phyloP scores from a whole-genome alignment of 2,113 vertebrate species.

The Pyxicephalus adspersus region DNA sequence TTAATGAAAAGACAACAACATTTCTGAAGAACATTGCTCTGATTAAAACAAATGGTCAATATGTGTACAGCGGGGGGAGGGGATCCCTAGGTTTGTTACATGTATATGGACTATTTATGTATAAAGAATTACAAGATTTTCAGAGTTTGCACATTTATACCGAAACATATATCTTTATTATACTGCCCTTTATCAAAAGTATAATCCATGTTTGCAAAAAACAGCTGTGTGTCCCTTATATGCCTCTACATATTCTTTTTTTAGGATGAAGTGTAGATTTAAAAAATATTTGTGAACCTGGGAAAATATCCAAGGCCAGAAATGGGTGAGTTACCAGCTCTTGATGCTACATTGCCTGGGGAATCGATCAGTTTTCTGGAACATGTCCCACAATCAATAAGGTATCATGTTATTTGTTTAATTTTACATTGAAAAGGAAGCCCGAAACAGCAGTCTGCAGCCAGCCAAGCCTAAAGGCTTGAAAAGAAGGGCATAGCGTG shows the following conservation, averaged over 20 bases:
- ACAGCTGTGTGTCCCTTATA: background rate
- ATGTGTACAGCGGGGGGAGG: no score
- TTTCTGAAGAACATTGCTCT: no score
- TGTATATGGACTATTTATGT: no score
- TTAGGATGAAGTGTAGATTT: background rate
- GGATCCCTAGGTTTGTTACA: no score
- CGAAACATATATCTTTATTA: no score
- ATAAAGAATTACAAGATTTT: no score
- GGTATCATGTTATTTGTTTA: slow-evolving; percentile 34
- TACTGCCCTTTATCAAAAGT: no score
- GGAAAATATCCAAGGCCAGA: background rate
- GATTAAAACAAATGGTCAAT: no score
- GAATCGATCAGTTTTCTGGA: slow-evolving; percentile 26
- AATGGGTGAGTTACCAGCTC: slow-evolving; percentile 1
- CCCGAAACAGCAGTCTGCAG: background rate
- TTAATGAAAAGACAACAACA: no score
- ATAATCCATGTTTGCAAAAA: no score
- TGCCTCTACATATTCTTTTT: background rate
- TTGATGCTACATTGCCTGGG: background rate
- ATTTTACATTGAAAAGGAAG: slow-evolving; percentile 11
- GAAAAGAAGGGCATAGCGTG: background rate
- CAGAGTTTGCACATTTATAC: no score
- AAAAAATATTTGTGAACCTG: slow-evolving; percentile 8
- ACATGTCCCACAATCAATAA: slow-evolving; percentile 12
- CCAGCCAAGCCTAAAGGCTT: slow-evolving; percentile 15